Conservation (phyloP, 2,113 vertebrate genomes). For the Onychostruthus taczanowskii region DNA sequence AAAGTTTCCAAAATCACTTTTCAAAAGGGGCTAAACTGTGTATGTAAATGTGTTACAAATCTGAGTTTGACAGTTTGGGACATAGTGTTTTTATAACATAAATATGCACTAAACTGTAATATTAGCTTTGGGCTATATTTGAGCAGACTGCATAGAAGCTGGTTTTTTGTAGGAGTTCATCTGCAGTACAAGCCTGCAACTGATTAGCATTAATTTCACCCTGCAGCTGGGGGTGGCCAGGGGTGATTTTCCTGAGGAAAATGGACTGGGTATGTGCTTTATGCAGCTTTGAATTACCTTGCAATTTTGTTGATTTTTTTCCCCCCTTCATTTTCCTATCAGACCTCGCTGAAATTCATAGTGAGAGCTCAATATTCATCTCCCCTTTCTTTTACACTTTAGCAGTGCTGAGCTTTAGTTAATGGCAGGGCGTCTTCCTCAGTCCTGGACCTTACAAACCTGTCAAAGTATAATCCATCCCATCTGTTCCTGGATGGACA, state of each 20-base stretch:
- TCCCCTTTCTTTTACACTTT: neutral
- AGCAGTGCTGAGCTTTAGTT: neutral
- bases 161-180: conserved; percentile 29
- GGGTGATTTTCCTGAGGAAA: neutral
- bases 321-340: neutral
- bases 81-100: conserved; percentile 6
- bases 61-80: neutral
- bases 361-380: neutral
- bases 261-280: neutral
- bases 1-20: neutral
- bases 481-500: neutral
- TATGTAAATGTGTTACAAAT: neutral
- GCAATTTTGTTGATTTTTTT: neutral
- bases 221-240: neutral
- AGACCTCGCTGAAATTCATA: neutral
- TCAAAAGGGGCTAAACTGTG: neutral
- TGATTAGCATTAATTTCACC: conserved; percentile 40
- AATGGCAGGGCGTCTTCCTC: neutral
- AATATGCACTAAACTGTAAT: conserved; percentile 1
- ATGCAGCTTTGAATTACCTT: neutral
- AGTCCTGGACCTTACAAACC: neutral
- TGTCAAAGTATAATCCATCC: neutral
- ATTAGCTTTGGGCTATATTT: neutral
- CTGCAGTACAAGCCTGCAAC: conserved; percentile 44
- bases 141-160: neutral